Percentiles rank a stretch among this genome's conserved stretches.
Conservation (phyloP, 2,797 vertebrate genomes). For the Gobionotothen gibberifrons region DNA sequence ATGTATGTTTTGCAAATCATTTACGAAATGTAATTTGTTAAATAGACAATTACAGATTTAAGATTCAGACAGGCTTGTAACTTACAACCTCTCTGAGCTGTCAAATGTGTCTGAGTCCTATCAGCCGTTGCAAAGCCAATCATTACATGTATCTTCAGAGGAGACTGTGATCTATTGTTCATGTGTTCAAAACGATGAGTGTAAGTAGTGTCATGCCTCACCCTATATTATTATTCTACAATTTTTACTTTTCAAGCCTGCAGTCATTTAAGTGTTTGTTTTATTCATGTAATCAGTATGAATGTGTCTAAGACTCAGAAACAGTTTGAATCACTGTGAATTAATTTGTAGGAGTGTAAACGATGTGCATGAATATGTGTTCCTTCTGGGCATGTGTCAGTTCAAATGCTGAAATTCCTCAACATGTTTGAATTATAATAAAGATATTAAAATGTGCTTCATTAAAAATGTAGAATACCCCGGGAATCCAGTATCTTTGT, state of each 20-base stretch:
- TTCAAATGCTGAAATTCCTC: neutral
- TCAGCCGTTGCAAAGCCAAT: conserved; percentile 10
- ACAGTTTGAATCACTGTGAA: neutral
- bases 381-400: neutral
- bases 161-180: conserved; percentile 4
- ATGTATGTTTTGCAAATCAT: neutral
- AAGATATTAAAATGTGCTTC: neutral
- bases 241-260: neutral
- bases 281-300: neutral
- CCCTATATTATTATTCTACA: neutral
- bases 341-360: neutral
- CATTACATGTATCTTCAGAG: neutral
- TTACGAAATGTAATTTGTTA: conserved; percentile 19
- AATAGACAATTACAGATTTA: conserved; percentile 18
- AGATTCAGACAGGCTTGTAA: conserved; percentile 12
- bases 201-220: neutral
- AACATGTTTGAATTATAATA: neutral
- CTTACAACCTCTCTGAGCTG: conserved; percentile 9
- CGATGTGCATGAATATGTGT: neutral
- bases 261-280: neutral
- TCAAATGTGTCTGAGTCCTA: conserved; percentile 6
- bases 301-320: neutral
- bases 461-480: neutral
- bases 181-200: conserved; percentile 1
- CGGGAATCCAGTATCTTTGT: neutral